These are phyloP conservation scores for Otus scops DNA, from an alignment of 2,797 vertebrate species.

Conservation along the genomic window DNA sequence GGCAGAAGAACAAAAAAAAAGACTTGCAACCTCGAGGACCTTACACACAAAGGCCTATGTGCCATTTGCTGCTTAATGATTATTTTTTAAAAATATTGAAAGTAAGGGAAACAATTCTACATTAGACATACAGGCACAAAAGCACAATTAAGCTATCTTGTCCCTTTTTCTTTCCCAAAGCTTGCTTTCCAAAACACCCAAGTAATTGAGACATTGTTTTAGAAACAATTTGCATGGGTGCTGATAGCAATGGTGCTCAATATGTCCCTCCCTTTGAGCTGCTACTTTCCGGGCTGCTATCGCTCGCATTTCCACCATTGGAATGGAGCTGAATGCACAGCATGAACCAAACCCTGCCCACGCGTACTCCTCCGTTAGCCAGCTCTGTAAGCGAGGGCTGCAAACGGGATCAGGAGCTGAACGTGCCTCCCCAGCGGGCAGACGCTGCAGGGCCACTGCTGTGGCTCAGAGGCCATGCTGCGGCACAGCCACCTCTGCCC, in stretches of 20 bases:
- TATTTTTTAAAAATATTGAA: neutral
- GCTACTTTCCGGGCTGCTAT: conserved; percentile 57
- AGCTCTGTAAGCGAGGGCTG: neutral
- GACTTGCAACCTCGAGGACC: neutral
- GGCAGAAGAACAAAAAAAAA: neutral
- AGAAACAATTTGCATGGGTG: conserved; percentile 47
- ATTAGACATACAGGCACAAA: conserved; percentile 14
- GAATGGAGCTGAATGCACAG: conserved; percentile 26
- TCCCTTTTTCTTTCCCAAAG: conserved; percentile 2
- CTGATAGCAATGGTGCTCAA: conserved; percentile 47
- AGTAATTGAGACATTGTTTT: conserved; percentile 61
- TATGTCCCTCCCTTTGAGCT: conserved; percentile 26
- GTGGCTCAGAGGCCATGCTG: fast-evolving
- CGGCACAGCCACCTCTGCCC: fast-evolving
- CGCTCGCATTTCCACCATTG: conserved; percentile 33
- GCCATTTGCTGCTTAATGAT: neutral
- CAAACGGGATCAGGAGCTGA: neutral
- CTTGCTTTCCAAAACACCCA: conserved; percentile 57
- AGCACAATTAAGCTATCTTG: conserved; percentile 21
- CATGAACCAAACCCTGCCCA: neutral
- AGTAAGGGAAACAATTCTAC: conserved; percentile 8
- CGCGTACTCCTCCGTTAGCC: fast-evolving
- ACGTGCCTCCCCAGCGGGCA: fast-evolving
- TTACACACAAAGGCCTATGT: neutral
- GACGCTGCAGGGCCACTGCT: fast-evolving